Percentiles rank a stretch among this genome's conserved stretches.
phyloP scores from a whole-genome alignment of 2,888 invertebrate genomes.

The Apamea anceps region DNA sequence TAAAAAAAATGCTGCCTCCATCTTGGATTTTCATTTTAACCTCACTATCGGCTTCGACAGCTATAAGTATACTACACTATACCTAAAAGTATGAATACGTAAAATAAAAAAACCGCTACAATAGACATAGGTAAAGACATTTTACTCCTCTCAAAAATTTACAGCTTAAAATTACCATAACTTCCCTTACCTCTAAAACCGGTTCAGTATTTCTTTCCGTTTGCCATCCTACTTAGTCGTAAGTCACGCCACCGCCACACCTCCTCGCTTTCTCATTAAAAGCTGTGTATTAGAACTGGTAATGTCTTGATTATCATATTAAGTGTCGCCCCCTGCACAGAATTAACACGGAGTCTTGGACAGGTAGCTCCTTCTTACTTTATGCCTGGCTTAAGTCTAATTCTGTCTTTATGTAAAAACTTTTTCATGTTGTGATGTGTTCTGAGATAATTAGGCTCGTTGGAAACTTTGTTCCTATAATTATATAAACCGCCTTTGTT shows the following conservation, averaged over 20 bases:
- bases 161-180: slow-evolving; percentile 15
- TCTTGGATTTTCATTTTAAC: not conserved
- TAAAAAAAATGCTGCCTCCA: not conserved
- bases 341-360: slow-evolving; percentile 75
- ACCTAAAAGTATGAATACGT: not conserved
- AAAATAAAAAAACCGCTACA: not conserved
- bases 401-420: not conserved
- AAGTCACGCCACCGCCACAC: slow-evolving; percentile 53
- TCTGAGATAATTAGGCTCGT: not conserved
- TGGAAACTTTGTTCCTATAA: not conserved
- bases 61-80: not conserved
- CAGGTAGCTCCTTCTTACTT: slow-evolving; percentile 54
- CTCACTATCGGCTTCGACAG: not conserved
- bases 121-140: not conserved
- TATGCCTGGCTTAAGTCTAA: slow-evolving; percentile 1
- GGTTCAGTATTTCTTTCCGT: slow-evolving; percentile 2
- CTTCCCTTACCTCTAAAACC: not conserved
- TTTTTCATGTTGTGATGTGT: not conserved
- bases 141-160: not conserved
- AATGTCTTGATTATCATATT: slow-evolving; percentile 85
- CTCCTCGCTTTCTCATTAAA: slow-evolving; percentile 74
- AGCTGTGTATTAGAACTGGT: slow-evolving; percentile 78
- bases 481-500: not conserved
- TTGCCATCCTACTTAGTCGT: slow-evolving; percentile 21
- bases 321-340: slow-evolving; percentile 75